Base-by-base conservation (phyloP, 2,888 invertebrate genomes). In the Cataglyphis livida region DNA sequence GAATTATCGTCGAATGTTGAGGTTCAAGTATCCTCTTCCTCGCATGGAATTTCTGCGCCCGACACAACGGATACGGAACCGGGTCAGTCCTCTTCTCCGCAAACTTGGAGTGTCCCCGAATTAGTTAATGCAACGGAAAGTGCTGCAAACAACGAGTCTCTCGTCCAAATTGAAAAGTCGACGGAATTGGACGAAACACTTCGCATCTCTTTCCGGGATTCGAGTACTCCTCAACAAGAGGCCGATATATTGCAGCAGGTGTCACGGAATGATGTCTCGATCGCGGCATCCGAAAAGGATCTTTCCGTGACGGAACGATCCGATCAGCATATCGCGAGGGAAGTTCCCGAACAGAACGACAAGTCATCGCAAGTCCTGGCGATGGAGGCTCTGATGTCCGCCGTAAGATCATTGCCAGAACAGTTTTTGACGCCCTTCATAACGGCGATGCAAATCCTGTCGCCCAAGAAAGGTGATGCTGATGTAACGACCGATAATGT, bases 351-450 rank as follows among this genome's bases (percentile, higher is more conserved):
- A 4, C 59, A 82, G 41, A 68, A 78, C 3, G 64, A 73, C 65
- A 76, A 84, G 32, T 44, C 87, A 38, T 44, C 88, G 38, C 86
- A 85, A 32, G 62, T 78, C 73, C 90, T 87, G 25, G 84, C 92
- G 9, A 87, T 94, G 48, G 91, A 93, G 18, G 91, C 93, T 79
- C 85, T 94, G 48, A 84, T 94, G 81, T 90, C 91, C 6, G 93
- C 92, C 0, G 91, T 93, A 85, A 94, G 90, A 86, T 92, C 92
- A 71, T 82, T 94, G 65, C 94, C 94, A 1, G 93, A 93, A 78
- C 92, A 93, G 85, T 84, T 94, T 51, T 83, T 93, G 25, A 92
- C 90, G 21, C 92, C 93, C 10, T 87, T 94, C 74, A 90, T 93
- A 10, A 87, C 91, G 15, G 94, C 93, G 0, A 84, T 94, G 82